phyloP scores from a whole-genome alignment of 2,888 invertebrate species.

The Serripes groenlandicus region DNA sequence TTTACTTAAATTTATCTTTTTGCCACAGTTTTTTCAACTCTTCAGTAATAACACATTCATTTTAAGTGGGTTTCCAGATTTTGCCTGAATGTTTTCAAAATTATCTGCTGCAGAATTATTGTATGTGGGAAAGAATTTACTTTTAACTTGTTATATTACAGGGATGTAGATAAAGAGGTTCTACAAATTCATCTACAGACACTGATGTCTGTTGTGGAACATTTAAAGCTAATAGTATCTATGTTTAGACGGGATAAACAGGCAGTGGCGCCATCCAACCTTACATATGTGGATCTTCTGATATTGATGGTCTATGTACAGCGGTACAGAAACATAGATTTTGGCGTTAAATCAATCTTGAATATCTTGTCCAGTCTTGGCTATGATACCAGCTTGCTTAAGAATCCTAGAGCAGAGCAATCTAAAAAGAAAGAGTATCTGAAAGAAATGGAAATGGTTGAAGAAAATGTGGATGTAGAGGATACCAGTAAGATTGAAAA shows the following conservation, averaged over 20 bases:
- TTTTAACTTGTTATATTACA: constrained; percentile 21
- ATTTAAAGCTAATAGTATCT: constrained; percentile 30
- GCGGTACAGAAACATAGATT: neutral
- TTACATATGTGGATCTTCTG: constrained; percentile 49
- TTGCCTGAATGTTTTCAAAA: no score
- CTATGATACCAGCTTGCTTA: neutral
- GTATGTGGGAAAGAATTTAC: no score
- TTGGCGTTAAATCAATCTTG: neutral
- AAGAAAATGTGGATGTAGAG: neutral
- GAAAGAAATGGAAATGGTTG: neutral
- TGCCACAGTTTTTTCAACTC: no score
- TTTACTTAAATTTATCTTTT: no score
- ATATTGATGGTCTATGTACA: constrained; percentile 29
- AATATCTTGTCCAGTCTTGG: constrained; percentile 2
- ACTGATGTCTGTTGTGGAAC: constrained; percentile 49
- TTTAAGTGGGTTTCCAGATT: no score
- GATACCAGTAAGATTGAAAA: neutral
- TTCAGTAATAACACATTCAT: no score
- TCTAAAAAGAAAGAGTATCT: neutral
- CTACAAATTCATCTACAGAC: constrained; percentile 39
- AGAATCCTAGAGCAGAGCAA: neutral
- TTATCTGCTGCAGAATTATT: no score
- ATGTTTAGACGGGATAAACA: constrained; percentile 8
- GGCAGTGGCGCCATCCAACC: constrained; percentile 6
- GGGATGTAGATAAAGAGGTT: constrained; percentile 28